Evolutionary conservation across 2,113 vertebrate genomes (phyloP).

Genomic region (Pygoscelis antarcticus): DNA sequence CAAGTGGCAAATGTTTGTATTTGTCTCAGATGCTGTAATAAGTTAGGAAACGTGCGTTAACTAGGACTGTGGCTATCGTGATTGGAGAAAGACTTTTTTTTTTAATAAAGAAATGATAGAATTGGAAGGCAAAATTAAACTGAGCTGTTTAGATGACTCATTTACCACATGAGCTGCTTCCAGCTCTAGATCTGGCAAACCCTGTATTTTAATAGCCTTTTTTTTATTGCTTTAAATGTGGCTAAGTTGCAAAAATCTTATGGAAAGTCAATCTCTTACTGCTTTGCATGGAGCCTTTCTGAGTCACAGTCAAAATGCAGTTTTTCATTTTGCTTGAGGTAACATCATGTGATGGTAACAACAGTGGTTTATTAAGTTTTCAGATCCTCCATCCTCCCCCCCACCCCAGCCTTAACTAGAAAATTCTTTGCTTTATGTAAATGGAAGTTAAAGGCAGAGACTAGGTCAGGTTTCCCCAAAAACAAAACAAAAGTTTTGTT

Average conservation of each 20-base stretch:
- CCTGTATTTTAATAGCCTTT: constrained; percentile 10
- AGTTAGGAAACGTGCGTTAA: neutral
- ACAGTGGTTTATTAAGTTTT: neutral
- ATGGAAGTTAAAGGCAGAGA: neutral
- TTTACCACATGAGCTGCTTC: constrained; percentile 18
- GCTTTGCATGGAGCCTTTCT: neutral
- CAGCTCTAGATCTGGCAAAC: constrained; percentile 15
- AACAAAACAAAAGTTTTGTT: neutral
- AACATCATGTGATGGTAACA: neutral
- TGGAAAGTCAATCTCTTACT: neutral
- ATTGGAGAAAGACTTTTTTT: neutral
- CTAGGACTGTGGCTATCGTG: neutral
- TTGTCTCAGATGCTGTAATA: neutral
- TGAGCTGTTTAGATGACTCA: constrained; percentile 47
- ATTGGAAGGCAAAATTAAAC: neutral
- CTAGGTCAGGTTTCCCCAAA: neutral
- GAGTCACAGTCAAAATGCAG: constrained; percentile 15
- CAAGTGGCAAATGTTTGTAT: neutral
- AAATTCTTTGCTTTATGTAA: neutral
- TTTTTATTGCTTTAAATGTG: constrained; percentile 2
- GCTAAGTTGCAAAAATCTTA: constrained; percentile 18
- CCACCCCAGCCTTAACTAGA: neutral
- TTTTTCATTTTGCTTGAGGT: constrained; percentile 15
- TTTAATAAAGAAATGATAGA: neutral
- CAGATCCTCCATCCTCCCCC: neutral